A percentile compares a stretch with the other conserved stretches of the same genome.
Evolutionary conservation across 2,888 invertebrate genomes (phyloP).

Genomic region (Isotomurus palustris): DNA sequence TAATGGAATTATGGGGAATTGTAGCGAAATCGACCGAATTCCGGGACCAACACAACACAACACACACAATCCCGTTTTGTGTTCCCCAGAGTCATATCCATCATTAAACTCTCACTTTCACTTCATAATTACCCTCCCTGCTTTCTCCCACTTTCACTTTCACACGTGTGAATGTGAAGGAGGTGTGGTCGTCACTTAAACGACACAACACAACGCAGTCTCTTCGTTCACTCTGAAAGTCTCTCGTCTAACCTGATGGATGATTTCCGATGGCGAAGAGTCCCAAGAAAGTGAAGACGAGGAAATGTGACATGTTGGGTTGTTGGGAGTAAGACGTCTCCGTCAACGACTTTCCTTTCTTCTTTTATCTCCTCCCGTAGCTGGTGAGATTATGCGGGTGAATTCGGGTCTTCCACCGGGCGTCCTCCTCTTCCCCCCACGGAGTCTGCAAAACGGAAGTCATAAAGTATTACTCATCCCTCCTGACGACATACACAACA

Average conservation of each 20-base stretch:
- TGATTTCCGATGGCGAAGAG: constrained; percentile 45
- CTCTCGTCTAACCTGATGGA: constrained; percentile 44
- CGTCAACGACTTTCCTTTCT: not conserved
- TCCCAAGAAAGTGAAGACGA: constrained; percentile 40
- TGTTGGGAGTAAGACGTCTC: not conserved
- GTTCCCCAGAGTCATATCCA: too few species aligned
- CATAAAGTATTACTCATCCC: constrained; percentile 46
- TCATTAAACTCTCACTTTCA: too few species aligned
- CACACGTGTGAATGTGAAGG: too few species aligned
- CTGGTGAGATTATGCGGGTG: constrained; percentile 11
- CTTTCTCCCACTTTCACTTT: too few species aligned
- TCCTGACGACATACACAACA: not conserved
- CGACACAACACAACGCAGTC: too few species aligned
- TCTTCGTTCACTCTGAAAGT: too few species aligned
- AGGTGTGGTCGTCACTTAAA: too few species aligned
- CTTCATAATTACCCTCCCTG: too few species aligned
- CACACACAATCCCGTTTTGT: too few species aligned
- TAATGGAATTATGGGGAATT: too few species aligned
- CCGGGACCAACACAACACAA: too few species aligned
- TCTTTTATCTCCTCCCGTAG: not conserved
- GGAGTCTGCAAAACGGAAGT: constrained; percentile 44
- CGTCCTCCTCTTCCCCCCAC: not conserved
- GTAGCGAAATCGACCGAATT: too few species aligned
- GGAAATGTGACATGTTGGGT: constrained; percentile 39
- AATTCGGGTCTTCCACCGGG: not conserved